These are phyloP conservation scores for Aphrocallistes beatrix DNA, from an alignment of 37 sponge, comb jelly and placozoan genomes.

Conservation along the genomic window DNA sequence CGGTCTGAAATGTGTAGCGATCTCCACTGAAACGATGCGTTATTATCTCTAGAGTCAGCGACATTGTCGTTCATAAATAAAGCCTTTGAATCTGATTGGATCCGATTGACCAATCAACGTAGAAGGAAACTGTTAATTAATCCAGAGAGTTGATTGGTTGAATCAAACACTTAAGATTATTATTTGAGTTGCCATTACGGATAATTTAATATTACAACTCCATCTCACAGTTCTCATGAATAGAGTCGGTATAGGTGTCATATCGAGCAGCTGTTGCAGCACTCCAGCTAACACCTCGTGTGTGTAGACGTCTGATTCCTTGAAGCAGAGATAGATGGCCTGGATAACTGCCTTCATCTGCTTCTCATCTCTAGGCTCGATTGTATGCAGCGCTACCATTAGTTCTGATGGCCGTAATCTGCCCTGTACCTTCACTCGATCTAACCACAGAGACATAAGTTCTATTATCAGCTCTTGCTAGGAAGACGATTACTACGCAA, in stretches of 20 bases:
- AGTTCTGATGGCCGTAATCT: constrained; percentile 81
- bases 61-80: too few relatives aligned
- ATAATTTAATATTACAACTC: not conserved
- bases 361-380: constrained; percentile 69
- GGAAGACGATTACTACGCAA: too few relatives aligned
- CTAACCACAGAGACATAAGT: too few relatives aligned
- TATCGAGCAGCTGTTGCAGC: constrained; percentile 78
- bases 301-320: constrained; percentile 66
- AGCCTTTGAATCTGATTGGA: too few relatives aligned
- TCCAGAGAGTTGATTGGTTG: not conserved
- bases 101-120: too few relatives aligned
- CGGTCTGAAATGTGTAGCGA: too few relatives aligned
- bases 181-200: not conserved
- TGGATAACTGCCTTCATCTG: constrained; percentile 84
- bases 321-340: constrained; percentile 81
- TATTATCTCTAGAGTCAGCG: too few relatives aligned
- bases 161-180: not conserved
- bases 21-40: too few relatives aligned
- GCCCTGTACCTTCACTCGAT: not conserved
- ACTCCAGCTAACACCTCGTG: constrained; percentile 85
- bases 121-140: not conserved
- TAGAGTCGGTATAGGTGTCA: constrained; percentile 74
- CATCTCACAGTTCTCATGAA: constrained; percentile 93
- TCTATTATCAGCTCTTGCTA: too few relatives aligned
- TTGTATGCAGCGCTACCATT: constrained; percentile 82